Conservation (phyloP, 1,140 invertebrate genomes). For the Calephelis virginiensis region DNA sequence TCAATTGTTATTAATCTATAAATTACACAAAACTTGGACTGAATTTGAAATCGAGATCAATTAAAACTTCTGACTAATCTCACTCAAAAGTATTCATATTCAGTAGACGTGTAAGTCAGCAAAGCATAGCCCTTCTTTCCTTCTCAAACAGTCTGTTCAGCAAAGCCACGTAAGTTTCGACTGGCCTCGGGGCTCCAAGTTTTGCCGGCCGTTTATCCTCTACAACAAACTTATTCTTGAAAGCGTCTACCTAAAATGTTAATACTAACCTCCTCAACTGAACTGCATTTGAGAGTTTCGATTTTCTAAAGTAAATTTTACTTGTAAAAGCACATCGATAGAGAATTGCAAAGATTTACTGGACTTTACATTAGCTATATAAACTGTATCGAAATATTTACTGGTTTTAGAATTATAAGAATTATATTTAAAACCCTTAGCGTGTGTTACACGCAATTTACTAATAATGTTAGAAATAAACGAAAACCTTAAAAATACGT, state of each 20-base stretch:
- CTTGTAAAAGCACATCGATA: slow-evolving; percentile 12
- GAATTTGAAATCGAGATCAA: no score
- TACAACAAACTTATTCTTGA: slow-evolving; percentile 69
- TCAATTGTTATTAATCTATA: no score
- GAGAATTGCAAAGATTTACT: neutral
- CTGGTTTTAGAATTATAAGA: no score
- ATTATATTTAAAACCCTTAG: no score
- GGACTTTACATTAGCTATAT: neutral
- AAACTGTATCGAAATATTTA: no score
- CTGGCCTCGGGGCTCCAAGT: slow-evolving; percentile 63
- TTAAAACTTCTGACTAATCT: no score
- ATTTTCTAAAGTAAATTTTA: slow-evolving; percentile 31
- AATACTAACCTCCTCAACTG: slow-evolving; percentile 46
- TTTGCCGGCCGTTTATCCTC: slow-evolving; percentile 61
- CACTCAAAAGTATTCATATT: neutral
- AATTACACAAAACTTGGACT: no score
- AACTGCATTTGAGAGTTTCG: slow-evolving; percentile 33
- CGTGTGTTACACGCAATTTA: no score
- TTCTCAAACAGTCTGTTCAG: slow-evolving; percentile 1
- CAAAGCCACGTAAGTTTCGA: slow-evolving; percentile 62
- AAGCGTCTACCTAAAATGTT: slow-evolving; percentile 54
- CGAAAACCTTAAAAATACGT: no score
- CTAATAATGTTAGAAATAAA: no score
- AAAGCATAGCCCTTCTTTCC: neutral
- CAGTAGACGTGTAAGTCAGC: neutral